phyloP scores from a whole-genome alignment of 2,888 invertebrate species.

The Acheta domesticus region DNA sequence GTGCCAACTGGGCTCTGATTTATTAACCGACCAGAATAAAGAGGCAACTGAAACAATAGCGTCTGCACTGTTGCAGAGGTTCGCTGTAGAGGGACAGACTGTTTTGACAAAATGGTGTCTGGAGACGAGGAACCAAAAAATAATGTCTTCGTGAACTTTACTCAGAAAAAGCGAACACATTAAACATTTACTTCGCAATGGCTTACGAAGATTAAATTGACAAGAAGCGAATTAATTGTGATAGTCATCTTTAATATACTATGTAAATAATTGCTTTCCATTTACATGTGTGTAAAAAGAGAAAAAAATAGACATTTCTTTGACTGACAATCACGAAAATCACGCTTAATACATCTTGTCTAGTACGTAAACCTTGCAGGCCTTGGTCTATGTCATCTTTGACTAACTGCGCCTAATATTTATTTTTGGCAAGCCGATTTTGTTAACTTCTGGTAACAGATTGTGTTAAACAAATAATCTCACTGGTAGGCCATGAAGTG shows the following conservation, averaged over 20 bases:
- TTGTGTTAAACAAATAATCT: too few species aligned
- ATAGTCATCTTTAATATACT: not conserved
- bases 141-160: not conserved
- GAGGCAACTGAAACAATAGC: not conserved
- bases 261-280: not conserved
- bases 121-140: not conserved
- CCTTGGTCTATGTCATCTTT: too few species aligned
- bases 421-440: too few species aligned
- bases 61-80: not conserved
- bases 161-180: not conserved
- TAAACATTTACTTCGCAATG: not conserved
- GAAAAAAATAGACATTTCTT: too few species aligned
- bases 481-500: too few species aligned
- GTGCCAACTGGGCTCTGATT: not conserved
- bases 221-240: not conserved
- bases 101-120: not conserved
- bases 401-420: too few species aligned
- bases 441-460: too few species aligned
- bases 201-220: not conserved
- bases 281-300: too few species aligned
- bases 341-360: too few species aligned
- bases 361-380: too few species aligned
- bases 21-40: conserved; percentile 5
- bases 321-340: too few species aligned
- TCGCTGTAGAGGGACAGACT: not conserved